Evolutionary conservation across 1,140 invertebrate genomes (phyloP).

Genomic region (Spodoptera frugiperda): DNA sequence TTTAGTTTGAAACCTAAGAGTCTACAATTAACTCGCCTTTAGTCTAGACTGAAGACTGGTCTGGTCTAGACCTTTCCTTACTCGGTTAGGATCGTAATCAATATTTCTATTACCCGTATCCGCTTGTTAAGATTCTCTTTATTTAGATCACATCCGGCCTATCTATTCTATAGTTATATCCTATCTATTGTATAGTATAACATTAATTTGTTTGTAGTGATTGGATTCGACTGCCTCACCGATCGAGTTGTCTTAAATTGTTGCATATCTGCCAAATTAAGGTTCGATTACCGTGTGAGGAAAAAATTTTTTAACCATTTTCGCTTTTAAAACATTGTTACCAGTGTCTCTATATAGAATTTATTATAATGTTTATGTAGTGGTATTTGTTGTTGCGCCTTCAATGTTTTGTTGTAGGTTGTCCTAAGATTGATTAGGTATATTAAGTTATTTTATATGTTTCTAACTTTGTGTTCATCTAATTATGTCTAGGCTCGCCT

Average conservation of each 20-base stretch:
- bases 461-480: neutral
- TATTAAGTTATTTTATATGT: neutral
- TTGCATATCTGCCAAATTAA: too few species aligned
- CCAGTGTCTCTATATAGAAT: too few species aligned
- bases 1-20: too few species aligned
- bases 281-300: too few species aligned
- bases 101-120: conserved; percentile 67
- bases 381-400: too few species aligned
- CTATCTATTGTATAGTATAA: conserved; percentile 4
- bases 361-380: too few species aligned
- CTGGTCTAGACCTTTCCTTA: conserved; percentile 3
- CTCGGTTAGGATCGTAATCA: conserved; percentile 57
- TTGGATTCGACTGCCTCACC: too few species aligned
- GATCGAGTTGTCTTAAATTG: too few species aligned
- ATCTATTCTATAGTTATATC: conserved; percentile 20
- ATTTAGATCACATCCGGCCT: conserved; percentile 47
- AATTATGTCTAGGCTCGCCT: neutral
- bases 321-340: too few species aligned
- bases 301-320: too few species aligned
- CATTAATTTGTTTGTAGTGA: conserved; percentile 18
- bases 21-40: neutral
- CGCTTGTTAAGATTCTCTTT: conserved; percentile 55
- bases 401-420: too few species aligned
- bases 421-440: too few species aligned
- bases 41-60: neutral